These are phyloP conservation scores for Myanophis thanlyinensis DNA, from an alignment of 2,113 vertebrate species.

Conservation along the genomic window DNA sequence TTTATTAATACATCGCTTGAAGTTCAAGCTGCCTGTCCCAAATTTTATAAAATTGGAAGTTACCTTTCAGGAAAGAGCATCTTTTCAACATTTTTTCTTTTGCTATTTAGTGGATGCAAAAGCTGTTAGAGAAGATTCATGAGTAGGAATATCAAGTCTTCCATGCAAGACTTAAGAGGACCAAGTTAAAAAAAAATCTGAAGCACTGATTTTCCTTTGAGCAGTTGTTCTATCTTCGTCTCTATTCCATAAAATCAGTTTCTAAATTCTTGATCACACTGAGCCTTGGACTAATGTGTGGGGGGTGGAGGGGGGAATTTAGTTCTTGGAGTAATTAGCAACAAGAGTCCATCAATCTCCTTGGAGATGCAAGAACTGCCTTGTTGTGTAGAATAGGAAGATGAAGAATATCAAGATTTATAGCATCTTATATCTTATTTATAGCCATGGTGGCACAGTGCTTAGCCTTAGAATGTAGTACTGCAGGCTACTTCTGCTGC, in stretches of 20 bases:
- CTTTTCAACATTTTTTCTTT: slow-evolving; percentile 57
- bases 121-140: slow-evolving; percentile 45
- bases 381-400: slow-evolving; percentile 35
- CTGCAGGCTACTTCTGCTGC: too few relatives aligned
- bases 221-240: background rate
- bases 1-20: slow-evolving; percentile 78
- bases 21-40: slow-evolving; percentile 70
- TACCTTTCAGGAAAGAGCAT: slow-evolving; percentile 63
- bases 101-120: slow-evolving; percentile 52
- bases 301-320: background rate
- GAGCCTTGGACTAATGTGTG: slow-evolving; percentile 8
- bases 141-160: slow-evolving; percentile 27
- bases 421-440: background rate
- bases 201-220: slow-evolving; percentile 15
- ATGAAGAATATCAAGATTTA: slow-evolving; percentile 14
- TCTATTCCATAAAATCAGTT: slow-evolving; percentile 14
- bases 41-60: slow-evolving; percentile 70
- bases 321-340: slow-evolving; percentile 28
- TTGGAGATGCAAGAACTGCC: slow-evolving; percentile 42
- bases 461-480: too few relatives aligned
- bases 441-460: too few relatives aligned
- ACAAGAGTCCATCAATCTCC: slow-evolving; percentile 39
- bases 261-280: background rate
- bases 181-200: slow-evolving; percentile 3
- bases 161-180: slow-evolving; percentile 31